These are phyloP conservation scores for Mylabris phalerata DNA, from an alignment of 1,140 invertebrate species.

Conservation along the genomic window DNA sequence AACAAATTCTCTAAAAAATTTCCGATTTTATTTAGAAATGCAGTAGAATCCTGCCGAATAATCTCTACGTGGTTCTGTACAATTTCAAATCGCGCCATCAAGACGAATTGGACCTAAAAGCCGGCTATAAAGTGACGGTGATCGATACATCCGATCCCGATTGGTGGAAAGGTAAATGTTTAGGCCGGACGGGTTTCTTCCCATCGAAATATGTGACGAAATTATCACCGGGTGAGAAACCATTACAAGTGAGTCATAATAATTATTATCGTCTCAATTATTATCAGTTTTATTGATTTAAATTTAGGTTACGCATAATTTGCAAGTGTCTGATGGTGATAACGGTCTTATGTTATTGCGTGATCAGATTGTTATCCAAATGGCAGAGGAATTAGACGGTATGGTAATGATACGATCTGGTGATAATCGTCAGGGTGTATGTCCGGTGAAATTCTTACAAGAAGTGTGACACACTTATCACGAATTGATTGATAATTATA, in stretches of 20 bases:
- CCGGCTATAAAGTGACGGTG: conserved; percentile 91
- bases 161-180: conserved; percentile 95
- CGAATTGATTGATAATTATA: too few relatives aligned
- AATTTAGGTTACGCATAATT: conserved; percentile 58
- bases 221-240: conserved; percentile 79
- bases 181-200: conserved; percentile 87
- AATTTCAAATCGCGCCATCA: conserved; percentile 90
- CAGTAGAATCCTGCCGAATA: conserved; percentile 78
- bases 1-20: background rate
- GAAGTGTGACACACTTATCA: conserved; percentile 43
- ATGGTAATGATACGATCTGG: conserved; percentile 89
- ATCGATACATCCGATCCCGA: conserved; percentile 90
- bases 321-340: conserved; percentile 59
- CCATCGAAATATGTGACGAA: conserved; percentile 91
- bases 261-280: background rate
- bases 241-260: conserved; percentile 70
- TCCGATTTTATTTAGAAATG: conserved; percentile 57
- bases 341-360: conserved; percentile 54
- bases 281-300: conserved; percentile 43
- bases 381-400: conserved; percentile 84
- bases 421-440: conserved; percentile 75
- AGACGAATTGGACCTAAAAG: conserved; percentile 90
- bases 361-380: conserved; percentile 72
- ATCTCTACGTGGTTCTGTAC: conserved; percentile 90
- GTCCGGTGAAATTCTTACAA: conserved; percentile 75